Base-by-base conservation (phyloP, 2,113 vertebrate genomes). In the Nothobranchius furzeri region DNA sequence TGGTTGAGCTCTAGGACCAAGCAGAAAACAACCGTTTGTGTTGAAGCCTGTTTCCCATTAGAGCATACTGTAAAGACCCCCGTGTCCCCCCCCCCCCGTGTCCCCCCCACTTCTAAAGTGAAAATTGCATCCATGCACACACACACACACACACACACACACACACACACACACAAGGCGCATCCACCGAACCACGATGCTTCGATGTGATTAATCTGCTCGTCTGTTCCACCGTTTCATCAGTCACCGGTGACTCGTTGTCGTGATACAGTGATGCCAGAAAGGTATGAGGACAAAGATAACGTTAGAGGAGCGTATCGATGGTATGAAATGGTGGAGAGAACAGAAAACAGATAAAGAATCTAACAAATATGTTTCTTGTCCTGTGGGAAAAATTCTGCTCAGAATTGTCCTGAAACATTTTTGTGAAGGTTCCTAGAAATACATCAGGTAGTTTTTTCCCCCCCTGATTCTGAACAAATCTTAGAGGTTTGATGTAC, bases 141-240 rank as follows among this genome's bases (percentile, higher is more conserved):
- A 51, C 54, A 66, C 51, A 45, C 12, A 60, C 37, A 40, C 37
- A 40, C 61, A 71, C 68, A 63, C 53, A 55, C 43, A 62, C 51
- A 63, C 50, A 48, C 11, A 49, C 35, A 50, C 35, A 51, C 54
- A 66, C 51, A 45, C 12, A 57, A 40, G 37, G 37, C 37, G 9
- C 37, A 7, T 40, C 9, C 60, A 55, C 81, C 57, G 51, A 48
- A 12, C 65, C 57, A 66, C 15, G 73, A 37, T 9, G 55, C 60
- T 37, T 57, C 50, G 76, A 66, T 42, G 63, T 73, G 77, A 89
- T 87, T 78, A 82, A 84, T 83, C 75, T 74, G 69, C 66, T 73
- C 70, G 71, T 82, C 71, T 63, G 66, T 86, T 84, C 75, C 55
- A 48, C 56, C 56, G 36, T 60, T 79, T 81, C 64, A 81, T 83